Evolutionary conservation across 2,888 invertebrate genomes (phyloP).

Genomic region (Seira sanloemensis): DNA sequence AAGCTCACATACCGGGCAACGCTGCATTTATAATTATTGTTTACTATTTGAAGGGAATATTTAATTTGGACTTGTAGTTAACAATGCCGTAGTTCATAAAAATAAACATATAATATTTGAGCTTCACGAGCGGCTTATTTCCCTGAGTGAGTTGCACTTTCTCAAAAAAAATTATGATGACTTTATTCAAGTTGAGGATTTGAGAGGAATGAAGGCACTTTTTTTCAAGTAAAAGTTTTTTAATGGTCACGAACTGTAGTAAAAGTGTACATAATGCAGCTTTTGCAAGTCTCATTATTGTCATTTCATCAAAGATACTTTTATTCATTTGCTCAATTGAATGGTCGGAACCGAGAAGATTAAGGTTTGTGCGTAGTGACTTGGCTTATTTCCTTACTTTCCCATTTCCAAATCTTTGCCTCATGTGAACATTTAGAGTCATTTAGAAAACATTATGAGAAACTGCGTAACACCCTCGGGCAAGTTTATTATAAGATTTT

Average conservation of each 20-base stretch:
- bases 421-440: no score
- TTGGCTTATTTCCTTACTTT: not conserved
- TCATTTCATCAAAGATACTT: slow-evolving; percentile 8
- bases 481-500: no score
- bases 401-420: no score
- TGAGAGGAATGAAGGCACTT: slow-evolving; percentile 15
- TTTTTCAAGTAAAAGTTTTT: slow-evolving; percentile 15
- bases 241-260: slow-evolving; percentile 41
- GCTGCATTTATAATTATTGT: not conserved
- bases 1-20: not conserved
- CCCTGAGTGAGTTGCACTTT: slow-evolving; percentile 34
- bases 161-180: slow-evolving; percentile 10
- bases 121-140: slow-evolving; percentile 18
- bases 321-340: not conserved
- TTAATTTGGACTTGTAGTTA: not conserved
- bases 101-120: slow-evolving; percentile 3
- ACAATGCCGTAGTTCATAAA: slow-evolving; percentile 9
- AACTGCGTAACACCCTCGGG: no score
- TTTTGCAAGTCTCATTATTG: slow-evolving; percentile 29
- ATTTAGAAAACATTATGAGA: no score
- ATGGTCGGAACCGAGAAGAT: not conserved
- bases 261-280: slow-evolving; percentile 30
- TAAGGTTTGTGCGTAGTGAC: not conserved
- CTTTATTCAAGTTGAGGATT: not conserved
- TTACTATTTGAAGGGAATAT: not conserved